phyloP scores from a whole-genome alignment of 2,888 invertebrate genomes.

The Zhengitettix transpicula region DNA sequence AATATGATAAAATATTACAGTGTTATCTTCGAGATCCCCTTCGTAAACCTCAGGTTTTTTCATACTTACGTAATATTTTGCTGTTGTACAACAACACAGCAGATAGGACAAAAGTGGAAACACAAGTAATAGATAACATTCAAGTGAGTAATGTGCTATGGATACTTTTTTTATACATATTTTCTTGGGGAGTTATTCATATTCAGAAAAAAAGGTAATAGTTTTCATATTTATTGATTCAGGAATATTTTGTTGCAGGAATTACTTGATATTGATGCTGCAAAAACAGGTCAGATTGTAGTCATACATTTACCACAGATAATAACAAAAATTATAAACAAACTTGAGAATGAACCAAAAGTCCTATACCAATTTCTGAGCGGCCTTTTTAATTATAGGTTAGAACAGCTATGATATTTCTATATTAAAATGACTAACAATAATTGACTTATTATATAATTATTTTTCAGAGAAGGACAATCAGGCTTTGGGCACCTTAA shows the following conservation, averaged over 20 bases:
- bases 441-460: no score
- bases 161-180: neutral
- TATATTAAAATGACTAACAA: neutral
- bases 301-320: constrained; percentile 34
- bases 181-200: neutral
- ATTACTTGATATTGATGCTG: constrained; percentile 40
- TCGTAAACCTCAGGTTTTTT: constrained; percentile 42
- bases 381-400: constrained; percentile 34
- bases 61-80: constrained; percentile 28
- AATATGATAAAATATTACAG: constrained; percentile 44
- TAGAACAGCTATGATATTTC: constrained; percentile 12
- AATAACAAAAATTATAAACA: constrained; percentile 27
- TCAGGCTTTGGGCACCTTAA: constrained; percentile 17
- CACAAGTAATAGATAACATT: constrained; percentile 16
- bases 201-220: neutral
- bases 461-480: constrained; percentile 15
- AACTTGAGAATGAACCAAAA: constrained; percentile 27
- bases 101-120: constrained; percentile 17
- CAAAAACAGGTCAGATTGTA: constrained; percentile 43
- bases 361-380: constrained; percentile 39
- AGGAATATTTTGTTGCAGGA: constrained; percentile 23
- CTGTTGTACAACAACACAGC: constrained; percentile 16
- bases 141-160: constrained; percentile 1
- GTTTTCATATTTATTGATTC: neutral
- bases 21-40: constrained; percentile 49